A percentile compares a stretch with the other conserved stretches of the same genome.
Conservation (phyloP, 2,888 invertebrate species). For the Blastobasis lacticolella region DNA sequence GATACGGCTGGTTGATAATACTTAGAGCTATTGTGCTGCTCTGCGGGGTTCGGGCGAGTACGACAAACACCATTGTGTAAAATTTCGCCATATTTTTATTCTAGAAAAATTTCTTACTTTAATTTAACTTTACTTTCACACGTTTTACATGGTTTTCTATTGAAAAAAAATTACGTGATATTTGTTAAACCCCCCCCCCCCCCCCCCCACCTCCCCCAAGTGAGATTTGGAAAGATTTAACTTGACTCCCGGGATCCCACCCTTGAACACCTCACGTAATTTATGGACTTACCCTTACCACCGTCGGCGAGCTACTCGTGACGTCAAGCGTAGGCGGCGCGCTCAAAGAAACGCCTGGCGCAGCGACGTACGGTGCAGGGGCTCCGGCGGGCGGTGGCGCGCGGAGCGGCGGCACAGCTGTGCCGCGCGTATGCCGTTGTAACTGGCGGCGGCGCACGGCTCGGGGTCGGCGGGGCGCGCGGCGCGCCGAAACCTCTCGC, state of each 20-base stretch:
- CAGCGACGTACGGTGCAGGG: background rate
- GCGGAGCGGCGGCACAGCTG: too few relatives aligned
- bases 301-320: background rate
- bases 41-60: too few relatives aligned
- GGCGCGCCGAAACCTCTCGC: background rate
- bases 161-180: too few relatives aligned
- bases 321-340: background rate
- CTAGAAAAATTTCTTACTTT: too few relatives aligned
- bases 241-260: slow-evolving; percentile 1
- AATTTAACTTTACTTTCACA: too few relatives aligned
- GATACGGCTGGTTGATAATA: slow-evolving; percentile 7
- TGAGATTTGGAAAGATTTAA: too few relatives aligned
- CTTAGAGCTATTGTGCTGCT: slow-evolving; percentile 8
- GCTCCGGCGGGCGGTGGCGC: background rate
- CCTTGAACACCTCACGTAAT: background rate
- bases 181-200: too few relatives aligned
- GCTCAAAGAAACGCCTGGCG: background rate
- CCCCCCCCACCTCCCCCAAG: too few relatives aligned
- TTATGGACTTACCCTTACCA: background rate
- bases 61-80: too few relatives aligned
- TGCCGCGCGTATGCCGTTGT: background rate
- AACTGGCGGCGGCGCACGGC: background rate
- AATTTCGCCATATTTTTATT: too few relatives aligned
- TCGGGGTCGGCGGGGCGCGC: too few relatives aligned
- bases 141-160: too few relatives aligned